Conservation (phyloP, 2,888 invertebrate species). For the Cecidostiba fungosa region DNA sequence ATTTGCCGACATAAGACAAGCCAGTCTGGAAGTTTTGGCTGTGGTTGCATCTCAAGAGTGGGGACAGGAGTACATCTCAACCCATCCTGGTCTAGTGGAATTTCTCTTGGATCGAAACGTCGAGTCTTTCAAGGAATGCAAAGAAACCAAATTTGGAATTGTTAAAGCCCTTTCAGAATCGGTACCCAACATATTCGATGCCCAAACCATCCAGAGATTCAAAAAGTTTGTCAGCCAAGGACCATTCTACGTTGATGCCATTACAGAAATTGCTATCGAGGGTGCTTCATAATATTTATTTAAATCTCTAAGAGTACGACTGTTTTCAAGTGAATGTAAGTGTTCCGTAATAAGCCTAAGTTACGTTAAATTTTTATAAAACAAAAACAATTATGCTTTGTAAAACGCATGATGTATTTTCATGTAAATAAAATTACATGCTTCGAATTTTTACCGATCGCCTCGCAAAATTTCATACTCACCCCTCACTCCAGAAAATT, state of each 20-base stretch:
- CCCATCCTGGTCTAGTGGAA: slow-evolving; percentile 88
- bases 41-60: slow-evolving; percentile 87
- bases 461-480: slow-evolving; percentile 20
- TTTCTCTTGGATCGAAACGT: slow-evolving; percentile 88
- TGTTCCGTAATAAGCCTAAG: slow-evolving; percentile 21
- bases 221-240: slow-evolving; percentile 89
- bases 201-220: slow-evolving; percentile 83
- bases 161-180: slow-evolving; percentile 84
- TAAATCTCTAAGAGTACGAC: slow-evolving; percentile 36
- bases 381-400: slow-evolving; percentile 28
- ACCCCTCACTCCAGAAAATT: slow-evolving; percentile 13
- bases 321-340: slow-evolving; percentile 22
- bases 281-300: slow-evolving; percentile 78
- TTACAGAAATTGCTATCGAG: slow-evolving; percentile 89
- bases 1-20: slow-evolving; percentile 88
- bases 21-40: slow-evolving; percentile 85
- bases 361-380: slow-evolving; percentile 42
- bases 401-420: slow-evolving; percentile 37
- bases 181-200: slow-evolving; percentile 83
- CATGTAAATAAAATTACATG: slow-evolving; percentile 53
- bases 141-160: slow-evolving; percentile 88
- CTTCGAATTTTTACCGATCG: slow-evolving; percentile 16
- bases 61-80: slow-evolving; percentile 89
- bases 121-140: slow-evolving; percentile 87
- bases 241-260: slow-evolving; percentile 87